Evolutionary conservation across 2,797 vertebrate species (phyloP).

Genomic region (Schizopygopsis pylzovi): DNA sequence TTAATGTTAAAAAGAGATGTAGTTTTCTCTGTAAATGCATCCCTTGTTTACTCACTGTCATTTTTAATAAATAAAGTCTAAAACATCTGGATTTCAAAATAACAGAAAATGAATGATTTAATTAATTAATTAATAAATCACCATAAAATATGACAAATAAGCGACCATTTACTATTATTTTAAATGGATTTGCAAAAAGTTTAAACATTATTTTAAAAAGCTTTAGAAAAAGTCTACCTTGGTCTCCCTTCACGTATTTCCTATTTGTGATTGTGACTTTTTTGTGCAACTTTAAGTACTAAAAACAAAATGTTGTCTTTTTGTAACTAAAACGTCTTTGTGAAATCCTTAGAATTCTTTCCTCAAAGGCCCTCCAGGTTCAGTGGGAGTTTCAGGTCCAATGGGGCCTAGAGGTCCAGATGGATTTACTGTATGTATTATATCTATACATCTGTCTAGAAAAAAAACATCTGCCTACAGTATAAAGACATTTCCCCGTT

Average conservation of each 20-base stretch:
- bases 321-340: neutral
- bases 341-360: neutral
- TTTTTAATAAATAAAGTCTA: neutral
- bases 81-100: neutral
- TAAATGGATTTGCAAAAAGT: no score
- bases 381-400: slow-evolving; percentile 64
- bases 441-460: neutral
- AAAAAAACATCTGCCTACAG: neutral
- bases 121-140: no score
- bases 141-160: neutral
- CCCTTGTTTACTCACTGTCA: neutral
- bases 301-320: neutral
- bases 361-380: slow-evolving; percentile 67
- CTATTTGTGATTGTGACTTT: neutral
- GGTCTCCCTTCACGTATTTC: neutral
- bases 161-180: neutral
- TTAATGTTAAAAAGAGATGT: neutral
- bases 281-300: neutral
- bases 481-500: slow-evolving; percentile 21
- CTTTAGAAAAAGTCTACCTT: neutral
- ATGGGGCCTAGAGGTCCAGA: slow-evolving; percentile 70
- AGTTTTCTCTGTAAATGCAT: neutral
- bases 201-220: neutral
- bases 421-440: slow-evolving; percentile 72
- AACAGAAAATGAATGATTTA: neutral